Conservation (phyloP, 2,113 vertebrate genomes). For the Cheilinus undulatus region DNA sequence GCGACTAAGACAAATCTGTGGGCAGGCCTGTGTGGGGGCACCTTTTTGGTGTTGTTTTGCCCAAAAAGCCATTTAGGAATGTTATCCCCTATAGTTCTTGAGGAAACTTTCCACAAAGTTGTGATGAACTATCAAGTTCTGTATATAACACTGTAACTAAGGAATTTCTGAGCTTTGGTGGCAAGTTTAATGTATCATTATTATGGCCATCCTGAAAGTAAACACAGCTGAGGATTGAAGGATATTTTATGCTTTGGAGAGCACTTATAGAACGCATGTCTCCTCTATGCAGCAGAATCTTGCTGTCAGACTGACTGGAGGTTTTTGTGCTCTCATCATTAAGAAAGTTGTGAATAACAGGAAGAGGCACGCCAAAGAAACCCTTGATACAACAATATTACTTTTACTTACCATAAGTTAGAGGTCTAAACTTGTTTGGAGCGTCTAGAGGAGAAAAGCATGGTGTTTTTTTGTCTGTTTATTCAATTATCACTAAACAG, state of each 20-base stretch:
- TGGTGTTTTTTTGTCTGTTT: no score
- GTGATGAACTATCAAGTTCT: background rate
- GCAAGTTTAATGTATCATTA: background rate
- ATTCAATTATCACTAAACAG: no score
- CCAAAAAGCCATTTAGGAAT: background rate
- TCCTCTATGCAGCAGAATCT: background rate
- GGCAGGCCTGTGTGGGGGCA: no score
- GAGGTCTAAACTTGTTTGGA: no score
- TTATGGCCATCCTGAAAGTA: background rate
- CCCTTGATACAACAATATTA: no score
- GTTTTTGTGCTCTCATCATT: background rate
- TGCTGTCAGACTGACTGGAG: background rate
- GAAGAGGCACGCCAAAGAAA: no score
- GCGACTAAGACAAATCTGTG: no score
- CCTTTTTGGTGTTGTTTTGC: background rate
- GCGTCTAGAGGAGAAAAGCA: no score
- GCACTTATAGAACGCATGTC: background rate
- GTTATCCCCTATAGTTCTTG: background rate
- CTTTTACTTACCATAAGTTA: no score
- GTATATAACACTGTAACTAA: rapidly evolving
- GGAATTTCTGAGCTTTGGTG: background rate
- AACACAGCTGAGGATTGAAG: background rate
- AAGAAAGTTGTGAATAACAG: background rate
- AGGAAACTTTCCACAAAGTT: background rate
- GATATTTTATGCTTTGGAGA: background rate